These are phyloP conservation scores for Anoncus sp. DNA, from an alignment of 2,888 invertebrate genomes.

Conservation along the genomic window DNA sequence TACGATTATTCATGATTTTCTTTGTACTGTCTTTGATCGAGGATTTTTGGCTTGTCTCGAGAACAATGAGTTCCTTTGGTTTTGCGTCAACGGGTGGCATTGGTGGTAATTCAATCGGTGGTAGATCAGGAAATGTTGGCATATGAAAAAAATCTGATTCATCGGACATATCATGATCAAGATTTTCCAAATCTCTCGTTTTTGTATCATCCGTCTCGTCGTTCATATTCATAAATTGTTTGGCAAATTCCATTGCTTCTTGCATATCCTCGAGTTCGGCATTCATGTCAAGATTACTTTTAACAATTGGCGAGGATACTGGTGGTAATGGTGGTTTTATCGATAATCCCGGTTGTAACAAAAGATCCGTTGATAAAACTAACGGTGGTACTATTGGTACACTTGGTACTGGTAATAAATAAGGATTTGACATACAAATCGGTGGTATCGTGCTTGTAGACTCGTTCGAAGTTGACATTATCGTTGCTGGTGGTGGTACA, in stretches of 20 bases:
- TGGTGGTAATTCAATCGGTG: constrained; percentile 53
- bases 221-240: constrained; percentile 76
- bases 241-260: constrained; percentile 80
- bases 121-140: constrained; percentile 66
- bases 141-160: constrained; percentile 53
- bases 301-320: constrained; percentile 12
- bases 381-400: constrained; percentile 24
- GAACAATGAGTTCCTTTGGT: neutral
- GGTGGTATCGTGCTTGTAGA: constrained; percentile 38
- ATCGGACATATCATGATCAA: constrained; percentile 21
- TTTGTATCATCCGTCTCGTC: constrained; percentile 52
- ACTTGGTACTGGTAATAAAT: constrained; percentile 17
- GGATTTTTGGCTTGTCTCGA: neutral
- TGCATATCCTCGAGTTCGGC: constrained; percentile 79
- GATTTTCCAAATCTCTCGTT: constrained; percentile 23
- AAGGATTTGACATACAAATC: constrained; percentile 42
- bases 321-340: constrained; percentile 24
- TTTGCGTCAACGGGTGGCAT: constrained; percentile 18
- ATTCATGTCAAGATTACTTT: constrained; percentile 66
- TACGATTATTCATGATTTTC: neutral
- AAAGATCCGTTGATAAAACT: constrained; percentile 27
- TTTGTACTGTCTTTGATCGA: constrained; percentile 10
- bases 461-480: constrained; percentile 39
- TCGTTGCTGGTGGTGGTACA: constrained; percentile 59
- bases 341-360: constrained; percentile 53